Conservation (phyloP, 2,888 invertebrate genomes). For the Drosophila paramelanica region DNA sequence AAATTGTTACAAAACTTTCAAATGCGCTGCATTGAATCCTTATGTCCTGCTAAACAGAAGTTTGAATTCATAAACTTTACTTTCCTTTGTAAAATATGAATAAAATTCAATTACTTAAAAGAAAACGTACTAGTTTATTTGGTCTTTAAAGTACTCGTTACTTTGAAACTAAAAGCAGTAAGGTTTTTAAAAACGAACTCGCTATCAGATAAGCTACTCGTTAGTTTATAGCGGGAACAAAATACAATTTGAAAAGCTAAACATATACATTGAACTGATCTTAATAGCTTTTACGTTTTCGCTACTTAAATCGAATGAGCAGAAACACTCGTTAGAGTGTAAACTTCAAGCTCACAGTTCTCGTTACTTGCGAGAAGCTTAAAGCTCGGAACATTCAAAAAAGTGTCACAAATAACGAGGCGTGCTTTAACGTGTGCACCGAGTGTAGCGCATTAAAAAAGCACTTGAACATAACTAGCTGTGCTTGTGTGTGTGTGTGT, state of each 20-base stretch:
- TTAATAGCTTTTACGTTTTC: too few species aligned
- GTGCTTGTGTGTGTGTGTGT: slow-evolving; percentile 24
- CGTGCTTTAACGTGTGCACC: slow-evolving; percentile 10
- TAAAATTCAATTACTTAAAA: background rate
- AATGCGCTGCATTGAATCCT: slow-evolving; percentile 9
- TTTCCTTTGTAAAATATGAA: background rate
- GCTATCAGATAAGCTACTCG: background rate
- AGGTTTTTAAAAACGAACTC: too few species aligned
- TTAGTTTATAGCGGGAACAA: background rate
- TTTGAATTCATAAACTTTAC: background rate
- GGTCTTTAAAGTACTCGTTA: background rate
- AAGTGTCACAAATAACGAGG: background rate
- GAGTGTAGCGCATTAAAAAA: slow-evolving; percentile 37
- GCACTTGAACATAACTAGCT: slow-evolving; percentile 31
- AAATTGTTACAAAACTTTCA: slow-evolving; percentile 37
- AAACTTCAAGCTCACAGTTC: too few species aligned
- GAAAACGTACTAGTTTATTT: background rate
- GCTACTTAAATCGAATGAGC: too few species aligned
- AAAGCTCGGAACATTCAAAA: background rate
- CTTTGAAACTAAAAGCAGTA: background rate
- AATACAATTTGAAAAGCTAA: too few species aligned
- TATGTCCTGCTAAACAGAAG: background rate
- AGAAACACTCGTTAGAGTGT: too few species aligned
- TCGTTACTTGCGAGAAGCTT: background rate
- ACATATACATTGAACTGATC: too few species aligned